A percentile compares a stretch with the other conserved stretches of the same genome.
Conservation (phyloP, 2,113 vertebrate species). For the Astatoreochromis straeleni region DNA sequence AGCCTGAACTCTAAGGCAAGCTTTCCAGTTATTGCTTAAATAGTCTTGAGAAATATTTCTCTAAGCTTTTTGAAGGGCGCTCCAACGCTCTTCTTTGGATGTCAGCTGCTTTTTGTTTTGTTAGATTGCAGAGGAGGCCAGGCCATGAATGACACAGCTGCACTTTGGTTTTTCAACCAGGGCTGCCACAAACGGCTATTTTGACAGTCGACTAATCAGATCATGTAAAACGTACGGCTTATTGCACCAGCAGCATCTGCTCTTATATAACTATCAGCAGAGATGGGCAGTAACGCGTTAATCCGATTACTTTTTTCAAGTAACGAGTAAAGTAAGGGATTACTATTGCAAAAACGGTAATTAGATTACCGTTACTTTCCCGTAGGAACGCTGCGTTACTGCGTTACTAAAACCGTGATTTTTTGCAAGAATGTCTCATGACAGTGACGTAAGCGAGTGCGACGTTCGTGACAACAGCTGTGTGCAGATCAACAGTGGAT, state of each 20-base stretch:
- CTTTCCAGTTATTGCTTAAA: neutral
- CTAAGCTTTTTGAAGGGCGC: neutral
- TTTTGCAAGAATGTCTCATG: no score
- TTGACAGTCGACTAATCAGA: no score
- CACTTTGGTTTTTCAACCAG: neutral
- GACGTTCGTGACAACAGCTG: no score
- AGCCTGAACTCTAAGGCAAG: neutral
- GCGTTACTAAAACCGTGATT: no score
- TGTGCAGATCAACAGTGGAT: no score
- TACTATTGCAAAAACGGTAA: no score
- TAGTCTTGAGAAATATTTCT: neutral
- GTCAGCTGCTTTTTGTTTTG: neutral
- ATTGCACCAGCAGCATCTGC: neutral
- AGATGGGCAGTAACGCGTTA: neutral
- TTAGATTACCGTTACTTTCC: no score
- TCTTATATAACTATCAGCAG: neutral
- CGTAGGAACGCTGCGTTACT: no score
- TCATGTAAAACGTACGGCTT: no score
- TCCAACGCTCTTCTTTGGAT: neutral
- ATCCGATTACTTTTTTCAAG: neutral
- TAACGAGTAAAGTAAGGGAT: no score
- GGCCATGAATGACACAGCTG: neutral
- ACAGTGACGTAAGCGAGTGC: no score
- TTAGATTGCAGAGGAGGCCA: neutral
- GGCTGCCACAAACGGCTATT: no score